phyloP scores from a whole-genome alignment of 2,888 invertebrate species.

The Brachypalpus laphriformis region DNA sequence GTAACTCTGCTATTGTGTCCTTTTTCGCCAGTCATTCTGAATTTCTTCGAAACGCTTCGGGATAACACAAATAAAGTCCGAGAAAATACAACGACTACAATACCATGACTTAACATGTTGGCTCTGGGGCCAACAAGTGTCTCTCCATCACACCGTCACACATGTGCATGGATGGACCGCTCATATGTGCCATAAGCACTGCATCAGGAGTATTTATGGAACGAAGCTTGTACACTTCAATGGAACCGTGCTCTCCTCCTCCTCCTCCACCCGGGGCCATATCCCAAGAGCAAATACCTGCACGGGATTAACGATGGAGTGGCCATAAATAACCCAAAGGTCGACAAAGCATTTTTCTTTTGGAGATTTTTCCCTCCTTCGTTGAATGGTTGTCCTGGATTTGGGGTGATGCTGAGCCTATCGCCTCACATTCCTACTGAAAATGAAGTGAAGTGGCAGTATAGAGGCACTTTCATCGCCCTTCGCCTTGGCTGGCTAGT shows the following conservation, averaged over 20 bases:
- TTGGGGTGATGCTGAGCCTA: constrained; percentile 36
- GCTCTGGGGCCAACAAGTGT: constrained; percentile 69
- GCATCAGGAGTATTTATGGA: constrained; percentile 70
- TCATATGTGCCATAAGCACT: constrained; percentile 68
- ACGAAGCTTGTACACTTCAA: constrained; percentile 43
- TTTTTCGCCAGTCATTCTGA: constrained; percentile 50
- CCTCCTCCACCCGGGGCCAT: background rate
- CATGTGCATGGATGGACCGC: constrained; percentile 41
- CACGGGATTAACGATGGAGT: constrained; percentile 71
- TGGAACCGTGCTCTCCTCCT: background rate
- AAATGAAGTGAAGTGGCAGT: constrained; percentile 29
- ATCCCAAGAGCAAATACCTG: constrained; percentile 71
- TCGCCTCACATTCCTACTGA: constrained; percentile 3
- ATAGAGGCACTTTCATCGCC: constrained; percentile 41
- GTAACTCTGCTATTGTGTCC: constrained; percentile 34
- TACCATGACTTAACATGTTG: constrained; percentile 57
- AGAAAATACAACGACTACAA: constrained; percentile 29
- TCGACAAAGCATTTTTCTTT: constrained; percentile 62
- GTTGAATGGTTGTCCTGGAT: background rate
- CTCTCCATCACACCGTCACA: constrained; percentile 31
- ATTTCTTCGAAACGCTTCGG: constrained; percentile 49
- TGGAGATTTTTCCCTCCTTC: constrained; percentile 36
- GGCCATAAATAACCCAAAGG: constrained; percentile 73
- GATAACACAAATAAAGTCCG: constrained; percentile 58
- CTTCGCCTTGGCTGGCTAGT: background rate